Base-by-base conservation (phyloP, 2,888 invertebrate genomes). In the Toxonevra muliebris region DNA sequence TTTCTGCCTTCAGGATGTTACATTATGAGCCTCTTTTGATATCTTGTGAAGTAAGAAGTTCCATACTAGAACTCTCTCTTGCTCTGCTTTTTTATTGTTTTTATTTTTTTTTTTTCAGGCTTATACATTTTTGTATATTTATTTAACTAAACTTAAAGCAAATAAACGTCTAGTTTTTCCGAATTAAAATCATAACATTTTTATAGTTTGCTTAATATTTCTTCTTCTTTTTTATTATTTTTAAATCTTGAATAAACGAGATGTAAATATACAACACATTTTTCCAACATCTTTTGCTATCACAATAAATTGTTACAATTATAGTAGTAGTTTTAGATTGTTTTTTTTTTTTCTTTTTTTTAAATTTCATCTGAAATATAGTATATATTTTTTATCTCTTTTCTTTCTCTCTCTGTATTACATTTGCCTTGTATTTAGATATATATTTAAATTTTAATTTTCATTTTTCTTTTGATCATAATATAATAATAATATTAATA, bases 271-370 rank as follows among this genome's bases (percentile, higher is more conserved):
- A 77, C 79, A 79, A 78, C 77, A 75, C 77, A 80, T 73, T 78
- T 71, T 66, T 72, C 70, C 69, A 73, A 68, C 69, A 70, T 79
- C 74, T 79, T 72, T 80, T 80, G 77, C 82, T 82, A 82, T 82
- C 82, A 82, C 82, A 82, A 82, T 82, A 80, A 82, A 82, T 81
- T 82, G 82, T 82, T 82, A 81, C 82, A 82, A 79, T 82, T 82
- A 82, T 82, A 82, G 82, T 81, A 65, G 40, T 43, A 61, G 60
- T 55, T 61, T 77, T 76, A 78, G 76, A 74, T 77, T 76, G 74
- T 74, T 75, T 73, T 48, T 52, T 15, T 41, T 15, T 17, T 65
- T 48, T 59, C 41, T 42, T 43, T 50, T 59, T 67, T 12, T 77
- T 75, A 76, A 78, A 77, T 76, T 77, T 74, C 69, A 78, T 79